Conservation (phyloP, 2,113 vertebrate species). For the Sardina pilchardus region DNA sequence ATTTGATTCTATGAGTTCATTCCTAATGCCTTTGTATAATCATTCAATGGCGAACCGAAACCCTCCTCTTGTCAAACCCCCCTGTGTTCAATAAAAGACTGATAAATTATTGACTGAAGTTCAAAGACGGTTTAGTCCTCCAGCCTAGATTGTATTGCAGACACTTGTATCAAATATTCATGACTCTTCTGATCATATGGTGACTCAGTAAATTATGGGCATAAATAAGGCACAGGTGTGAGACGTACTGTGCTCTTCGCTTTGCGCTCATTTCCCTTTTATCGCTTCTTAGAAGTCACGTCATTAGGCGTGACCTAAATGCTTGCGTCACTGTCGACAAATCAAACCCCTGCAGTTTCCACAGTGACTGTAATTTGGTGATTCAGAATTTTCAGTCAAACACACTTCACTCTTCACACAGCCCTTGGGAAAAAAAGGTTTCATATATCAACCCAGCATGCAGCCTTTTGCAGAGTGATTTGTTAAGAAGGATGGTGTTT, state of each 20-base stretch:
- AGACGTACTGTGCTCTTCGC: not conserved
- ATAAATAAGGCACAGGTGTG: constrained; percentile 15
- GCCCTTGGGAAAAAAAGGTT: not conserved
- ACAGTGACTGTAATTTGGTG: not conserved
- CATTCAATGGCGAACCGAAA: not conserved
- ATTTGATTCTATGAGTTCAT: constrained; percentile 5
- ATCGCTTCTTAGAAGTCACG: not conserved
- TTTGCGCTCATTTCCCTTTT: not conserved
- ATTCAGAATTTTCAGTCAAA: not conserved
- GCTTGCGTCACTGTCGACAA: not conserved
- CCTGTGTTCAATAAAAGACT: constrained; percentile 8
- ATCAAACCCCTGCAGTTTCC: not conserved
- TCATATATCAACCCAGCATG: not conserved
- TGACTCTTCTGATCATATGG: not conserved
- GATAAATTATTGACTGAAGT: constrained; percentile 17
- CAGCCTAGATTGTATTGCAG: constrained; percentile 14
- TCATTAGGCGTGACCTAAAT: not conserved
- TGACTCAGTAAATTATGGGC: not conserved
- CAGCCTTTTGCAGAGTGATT: not conserved
- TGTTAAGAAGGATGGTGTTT: not conserved
- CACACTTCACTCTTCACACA: constrained; percentile 21
- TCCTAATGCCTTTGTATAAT: constrained; percentile 12
- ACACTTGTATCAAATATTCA: constrained; percentile 15
- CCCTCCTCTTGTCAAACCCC: not conserved
- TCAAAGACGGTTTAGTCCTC: constrained; percentile 10